Base-by-base conservation (phyloP, 2,797 vertebrate genomes). In the Fistularia tabacaria region DNA sequence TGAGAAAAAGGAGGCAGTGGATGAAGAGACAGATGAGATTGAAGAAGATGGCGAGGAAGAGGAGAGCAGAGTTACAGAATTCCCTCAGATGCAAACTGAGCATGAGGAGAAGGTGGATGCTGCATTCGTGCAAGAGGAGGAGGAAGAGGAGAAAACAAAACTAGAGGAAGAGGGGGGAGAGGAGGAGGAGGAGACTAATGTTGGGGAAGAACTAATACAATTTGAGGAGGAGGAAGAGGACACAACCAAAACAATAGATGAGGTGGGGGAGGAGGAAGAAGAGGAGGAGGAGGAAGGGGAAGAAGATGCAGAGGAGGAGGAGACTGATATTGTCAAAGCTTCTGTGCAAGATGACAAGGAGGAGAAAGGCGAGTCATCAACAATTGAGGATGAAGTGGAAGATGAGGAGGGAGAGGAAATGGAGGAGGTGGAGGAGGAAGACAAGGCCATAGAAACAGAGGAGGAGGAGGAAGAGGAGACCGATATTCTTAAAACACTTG, bases 221-320 rank as follows among this genome's bases (percentile, higher is more conserved):
- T 41, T 43, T 43, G 39, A 46, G 12, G 38, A 46, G 12, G 38
- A 49, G 38, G 40, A 46, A n/a, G n/a, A 42, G 14, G 15, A 51
- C 0, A 13, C 40, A 4, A 25, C 36, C 2, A 37, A 37, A 13
- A 41, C 10, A 39, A 14, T 10, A 6, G 37, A 15, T 15, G 50
- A 41, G 14, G 50, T 14, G 8, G 54, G 55, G 39, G 39, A 57
- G 3, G 57, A 67, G 3, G 48, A 56, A 6, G 49, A 39, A 3
- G 41, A 37, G 3, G 62, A 66, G 14, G 45, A 57, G 3, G 51
- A 65, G 1, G 52, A 62, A 5, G 46, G 14, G 8, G 54, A 43
- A 1, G 43, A 9, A 48, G 25, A 56, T 11, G 64, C 64, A 25
- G 54, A 73, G 40, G 49, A 51, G n/a, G 57, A 59, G 4, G 8